phyloP scores from a whole-genome alignment of 2,113 vertebrate species.

The Asarcornis scutulata region DNA sequence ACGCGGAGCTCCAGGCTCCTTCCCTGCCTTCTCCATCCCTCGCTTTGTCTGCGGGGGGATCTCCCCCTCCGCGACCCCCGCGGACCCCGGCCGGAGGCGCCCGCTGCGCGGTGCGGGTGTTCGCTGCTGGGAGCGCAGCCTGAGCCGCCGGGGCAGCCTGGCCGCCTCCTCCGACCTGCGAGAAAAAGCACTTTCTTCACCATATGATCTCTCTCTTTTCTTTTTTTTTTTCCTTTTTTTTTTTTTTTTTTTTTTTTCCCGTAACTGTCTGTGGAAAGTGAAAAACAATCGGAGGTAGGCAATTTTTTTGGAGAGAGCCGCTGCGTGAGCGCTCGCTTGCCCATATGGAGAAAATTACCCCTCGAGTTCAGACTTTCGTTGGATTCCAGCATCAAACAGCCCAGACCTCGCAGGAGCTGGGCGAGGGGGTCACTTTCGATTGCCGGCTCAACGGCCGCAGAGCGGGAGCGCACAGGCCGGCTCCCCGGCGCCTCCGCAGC shows the following conservation, averaged over 20 bases:
- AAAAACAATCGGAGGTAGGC: not conserved
- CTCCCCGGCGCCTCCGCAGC: not conserved
- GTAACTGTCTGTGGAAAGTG: not conserved
- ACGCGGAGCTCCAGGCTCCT: not conserved
- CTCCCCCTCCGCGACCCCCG: not conserved
- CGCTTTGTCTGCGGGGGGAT: not conserved
- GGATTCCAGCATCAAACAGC: not conserved
- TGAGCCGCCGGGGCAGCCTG: not conserved
- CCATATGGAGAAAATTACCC: conserved; percentile 64
- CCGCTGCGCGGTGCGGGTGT: not conserved
- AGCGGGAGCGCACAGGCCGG: not conserved
- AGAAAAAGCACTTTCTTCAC: not conserved
- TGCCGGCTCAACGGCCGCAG: not conserved
- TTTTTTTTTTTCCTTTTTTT: not conserved
- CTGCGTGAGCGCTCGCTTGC: not conserved
- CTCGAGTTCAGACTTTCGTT: not conserved
- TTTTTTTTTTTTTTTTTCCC: not conserved
- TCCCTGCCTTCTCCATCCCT: not conserved
- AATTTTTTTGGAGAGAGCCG: not conserved
- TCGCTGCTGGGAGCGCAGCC: not conserved
- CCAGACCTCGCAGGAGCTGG: not conserved
- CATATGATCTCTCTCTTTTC: accelerated
- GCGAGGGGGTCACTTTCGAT: not conserved
- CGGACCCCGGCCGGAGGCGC: not conserved
- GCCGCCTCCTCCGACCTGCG: not conserved